Base-by-base conservation (phyloP, 2,797 vertebrate species). In the Columba guinea region DNA sequence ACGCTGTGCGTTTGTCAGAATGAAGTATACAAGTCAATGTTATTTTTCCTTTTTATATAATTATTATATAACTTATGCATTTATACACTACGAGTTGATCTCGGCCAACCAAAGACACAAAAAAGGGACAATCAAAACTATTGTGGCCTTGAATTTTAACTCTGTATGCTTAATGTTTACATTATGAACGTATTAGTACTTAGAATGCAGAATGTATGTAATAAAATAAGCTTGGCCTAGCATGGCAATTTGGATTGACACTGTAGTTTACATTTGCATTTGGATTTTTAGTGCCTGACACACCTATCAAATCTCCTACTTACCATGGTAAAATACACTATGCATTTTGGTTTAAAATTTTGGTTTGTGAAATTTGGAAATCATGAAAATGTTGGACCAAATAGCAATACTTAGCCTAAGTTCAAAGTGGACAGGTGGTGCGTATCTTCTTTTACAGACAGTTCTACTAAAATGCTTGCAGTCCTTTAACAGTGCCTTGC, bases 1-100 rank as follows among this genome's bases (percentile, higher is more conserved):
- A 99, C 98, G 99, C 98, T 99, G 98, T 99, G 98, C 98, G 98
- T 99, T 99, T 98, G 98, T 99, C 97, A 99, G 98, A 98, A 97
- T 95, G 98, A 98, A 98, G 97, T 98, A 98, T 98, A 97, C 98
- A 97, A 98, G 98, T 98, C 98, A 97, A 96, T 98, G 98, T 98
- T 98, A 97, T 98, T 98, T 98, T 95, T 94, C 97, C 97, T 98
- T 98, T 98, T 98, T 98, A 98, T 98, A 98, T 98, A 98, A 98
- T 98, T 98, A 98, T 98, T 99, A 98, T 99, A 98, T 99, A 99
- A 99, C 98, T 99, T 99, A 99, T 99, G 98, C 98, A 98, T 99
- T 99, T 98, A 99, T 98, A 99, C 98, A 99, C 98, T 98, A 98
- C 98, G 98, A 99, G 98, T 99, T 99, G 98, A 99, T 98, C 98